Percentiles rank a stretch among this genome's conserved stretches.
phyloP scores from a whole-genome alignment of 2,113 vertebrate species.

The Mobula birostris region DNA sequence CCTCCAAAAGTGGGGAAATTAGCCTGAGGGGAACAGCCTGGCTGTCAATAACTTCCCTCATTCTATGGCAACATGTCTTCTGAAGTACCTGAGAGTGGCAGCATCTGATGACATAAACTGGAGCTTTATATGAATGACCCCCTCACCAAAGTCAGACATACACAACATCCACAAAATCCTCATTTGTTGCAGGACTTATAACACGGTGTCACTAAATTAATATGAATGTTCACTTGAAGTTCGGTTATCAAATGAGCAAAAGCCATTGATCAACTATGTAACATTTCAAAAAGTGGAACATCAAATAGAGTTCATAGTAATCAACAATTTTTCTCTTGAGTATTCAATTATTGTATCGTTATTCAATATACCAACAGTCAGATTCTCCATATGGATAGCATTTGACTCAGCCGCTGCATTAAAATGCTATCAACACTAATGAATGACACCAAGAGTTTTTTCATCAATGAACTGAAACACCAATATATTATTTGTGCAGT shows the following conservation, averaged over 20 bases:
- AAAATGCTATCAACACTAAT: not conserved
- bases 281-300: not conserved
- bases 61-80: not conserved
- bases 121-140: not conserved
- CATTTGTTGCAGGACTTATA: not conserved
- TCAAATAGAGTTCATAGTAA: not conserved
- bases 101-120: not conserved
- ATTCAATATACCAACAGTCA: not conserved
- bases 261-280: not conserved
- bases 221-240: not conserved
- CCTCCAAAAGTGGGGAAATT: not conserved
- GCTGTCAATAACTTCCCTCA: not conserved
- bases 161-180: not conserved
- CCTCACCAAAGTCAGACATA: not conserved
- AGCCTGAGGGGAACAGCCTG: not conserved
- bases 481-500: not conserved
- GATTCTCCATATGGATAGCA: not conserved
- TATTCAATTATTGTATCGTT: not conserved
- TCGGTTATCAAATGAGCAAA: not conserved
- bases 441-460: not conserved
- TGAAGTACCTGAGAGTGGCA: not conserved
- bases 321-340: not conserved
- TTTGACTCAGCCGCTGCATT: not conserved
- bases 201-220: not conserved
- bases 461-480: not conserved